Conservation (phyloP, 2,797 vertebrate genomes). For the Adrianichthys oophorus region DNA sequence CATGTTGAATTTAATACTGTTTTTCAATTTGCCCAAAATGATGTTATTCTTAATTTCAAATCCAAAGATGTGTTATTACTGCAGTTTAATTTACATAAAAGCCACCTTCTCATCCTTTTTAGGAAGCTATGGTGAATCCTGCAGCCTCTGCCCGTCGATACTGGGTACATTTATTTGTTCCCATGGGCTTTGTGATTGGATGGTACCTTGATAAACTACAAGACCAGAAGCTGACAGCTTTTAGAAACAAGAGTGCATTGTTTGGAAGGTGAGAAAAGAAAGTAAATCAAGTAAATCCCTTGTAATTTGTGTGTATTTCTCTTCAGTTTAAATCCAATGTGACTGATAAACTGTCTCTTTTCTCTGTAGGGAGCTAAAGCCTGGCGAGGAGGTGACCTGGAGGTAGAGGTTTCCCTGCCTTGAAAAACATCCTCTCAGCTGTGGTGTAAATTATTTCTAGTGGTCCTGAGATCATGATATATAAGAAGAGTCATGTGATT, state of each 20-base stretch:
- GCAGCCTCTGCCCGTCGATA: conserved; percentile 77
- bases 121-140: conserved; percentile 84
- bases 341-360: background rate
- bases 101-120: background rate
- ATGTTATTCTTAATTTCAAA: too few relatives aligned
- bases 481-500: conserved; percentile 40
- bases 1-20: too few relatives aligned
- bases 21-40: too few relatives aligned
- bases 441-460: conserved; percentile 37
- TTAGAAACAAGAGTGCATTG: conserved; percentile 90
- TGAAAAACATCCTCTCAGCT: conserved; percentile 33
- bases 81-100: too few relatives aligned
- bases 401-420: conserved; percentile 71
- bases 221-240: conserved; percentile 83
- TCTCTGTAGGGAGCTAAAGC: conserved; percentile 85
- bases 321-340: background rate
- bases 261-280: conserved; percentile 82
- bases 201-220: conserved; percentile 84
- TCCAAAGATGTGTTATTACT: background rate
- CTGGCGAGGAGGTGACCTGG: conserved; percentile 89
- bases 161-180: conserved; percentile 85
- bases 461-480: conserved; percentile 41
- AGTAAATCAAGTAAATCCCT: background rate
- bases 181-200: conserved; percentile 87
- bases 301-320: background rate